Evolutionary conservation across 2,113 vertebrate genomes (phyloP).

Genomic region (Gallinago jamesoni): DNA sequence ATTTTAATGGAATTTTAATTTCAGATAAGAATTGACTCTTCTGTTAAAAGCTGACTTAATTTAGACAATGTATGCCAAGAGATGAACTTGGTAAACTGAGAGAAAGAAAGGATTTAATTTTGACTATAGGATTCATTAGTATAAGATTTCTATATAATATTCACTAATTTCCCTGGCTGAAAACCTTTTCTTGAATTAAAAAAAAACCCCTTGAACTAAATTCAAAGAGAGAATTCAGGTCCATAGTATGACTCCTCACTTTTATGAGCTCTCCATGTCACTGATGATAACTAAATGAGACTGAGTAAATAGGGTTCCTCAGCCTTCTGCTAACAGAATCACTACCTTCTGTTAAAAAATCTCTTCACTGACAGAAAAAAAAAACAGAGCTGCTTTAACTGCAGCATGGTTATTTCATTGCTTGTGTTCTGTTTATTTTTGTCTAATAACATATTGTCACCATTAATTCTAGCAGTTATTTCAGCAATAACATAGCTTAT

Average conservation of each 20-base stretch:
- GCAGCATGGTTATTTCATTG: background rate
- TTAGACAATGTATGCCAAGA: background rate
- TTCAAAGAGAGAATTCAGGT: background rate
- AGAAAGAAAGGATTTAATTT: background rate
- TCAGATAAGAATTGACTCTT: background rate
- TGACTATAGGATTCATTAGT: background rate
- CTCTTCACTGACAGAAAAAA: background rate
- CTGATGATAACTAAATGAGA: background rate
- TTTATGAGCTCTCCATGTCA: background rate
- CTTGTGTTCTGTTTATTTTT: background rate
- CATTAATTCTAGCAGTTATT: background rate
- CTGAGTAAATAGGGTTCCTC: background rate
- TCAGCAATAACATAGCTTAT: background rate
- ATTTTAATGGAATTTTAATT: background rate
- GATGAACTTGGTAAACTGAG: background rate
- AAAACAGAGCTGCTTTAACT: background rate
- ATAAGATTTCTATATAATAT: background rate
- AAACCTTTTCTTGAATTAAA: background rate
- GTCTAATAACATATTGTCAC: background rate
- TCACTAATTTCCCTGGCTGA: background rate
- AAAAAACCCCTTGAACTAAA: background rate
- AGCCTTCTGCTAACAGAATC: background rate
- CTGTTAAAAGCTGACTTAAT: background rate
- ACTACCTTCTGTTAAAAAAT: background rate
- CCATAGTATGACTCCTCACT: rapidly evolving